Evolutionary conservation across 1,140 invertebrate species (phyloP).

Genomic region (Bombus waltoni): DNA sequence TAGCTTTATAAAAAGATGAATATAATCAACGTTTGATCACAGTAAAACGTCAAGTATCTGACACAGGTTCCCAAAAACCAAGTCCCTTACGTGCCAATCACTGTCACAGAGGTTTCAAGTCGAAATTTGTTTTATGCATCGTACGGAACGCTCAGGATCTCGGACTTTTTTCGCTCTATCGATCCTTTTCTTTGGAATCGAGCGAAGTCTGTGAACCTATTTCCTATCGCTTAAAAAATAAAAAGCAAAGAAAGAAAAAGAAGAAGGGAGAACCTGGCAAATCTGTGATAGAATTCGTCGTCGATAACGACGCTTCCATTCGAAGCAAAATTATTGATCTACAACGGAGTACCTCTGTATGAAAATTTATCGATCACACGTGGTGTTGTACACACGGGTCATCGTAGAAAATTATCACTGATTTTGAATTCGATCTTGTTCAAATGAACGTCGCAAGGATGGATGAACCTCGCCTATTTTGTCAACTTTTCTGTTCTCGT

Average conservation of each 20-base stretch:
- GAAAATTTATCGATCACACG: background rate
- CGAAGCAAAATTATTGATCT: background rate
- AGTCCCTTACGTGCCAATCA: background rate
- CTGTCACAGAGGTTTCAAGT: background rate
- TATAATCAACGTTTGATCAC: background rate
- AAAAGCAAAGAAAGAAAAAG: background rate
- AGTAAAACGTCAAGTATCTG: background rate
- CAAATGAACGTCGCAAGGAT: constrained; percentile 9
- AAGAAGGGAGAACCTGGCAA: constrained; percentile 2
- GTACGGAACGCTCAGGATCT: background rate
- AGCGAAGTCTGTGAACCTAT: background rate
- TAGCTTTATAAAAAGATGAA: background rate
- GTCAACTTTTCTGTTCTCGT: background rate
- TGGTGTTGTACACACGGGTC: background rate
- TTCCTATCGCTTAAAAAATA: background rate
- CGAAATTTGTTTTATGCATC: background rate
- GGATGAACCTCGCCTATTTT: constrained; percentile 9
- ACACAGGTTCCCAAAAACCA: background rate
- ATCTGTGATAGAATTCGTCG: constrained; percentile 16
- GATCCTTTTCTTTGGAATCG: background rate
- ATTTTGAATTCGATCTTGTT: background rate
- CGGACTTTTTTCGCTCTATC: background rate
- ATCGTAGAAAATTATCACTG: background rate
- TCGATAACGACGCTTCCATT: constrained; percentile 2
- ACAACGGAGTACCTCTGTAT: constrained; percentile 6